These are phyloP conservation scores for Pedetes capensis DNA, from an alignment of 2,113 vertebrate genomes.

Conservation along the genomic window DNA sequence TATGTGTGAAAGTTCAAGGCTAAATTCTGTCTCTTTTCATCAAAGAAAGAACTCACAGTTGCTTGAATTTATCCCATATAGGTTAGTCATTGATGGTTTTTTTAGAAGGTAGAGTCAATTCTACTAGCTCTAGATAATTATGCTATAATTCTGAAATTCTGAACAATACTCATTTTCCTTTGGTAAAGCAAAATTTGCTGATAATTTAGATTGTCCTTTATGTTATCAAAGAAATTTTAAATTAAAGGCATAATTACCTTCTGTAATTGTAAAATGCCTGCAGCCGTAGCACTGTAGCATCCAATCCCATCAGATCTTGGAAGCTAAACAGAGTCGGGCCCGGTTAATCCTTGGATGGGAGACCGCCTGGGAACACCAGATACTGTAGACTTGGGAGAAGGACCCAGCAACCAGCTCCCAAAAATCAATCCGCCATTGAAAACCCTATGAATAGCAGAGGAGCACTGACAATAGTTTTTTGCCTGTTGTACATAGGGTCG, in stretches of 20 bases:
- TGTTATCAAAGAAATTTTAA: constrained; percentile 16
- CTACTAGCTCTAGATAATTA: background rate
- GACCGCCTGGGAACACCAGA: no score
- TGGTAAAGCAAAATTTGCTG: background rate
- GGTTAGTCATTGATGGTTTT: background rate
- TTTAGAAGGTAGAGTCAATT: background rate
- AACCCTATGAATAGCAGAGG: no score
- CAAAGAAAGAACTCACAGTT: background rate
- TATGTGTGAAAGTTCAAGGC: background rate
- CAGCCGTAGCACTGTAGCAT: no score
- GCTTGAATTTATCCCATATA: background rate
- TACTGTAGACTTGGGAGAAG: no score
- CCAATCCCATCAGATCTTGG: no score
- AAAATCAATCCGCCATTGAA: no score
- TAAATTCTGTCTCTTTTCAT: background rate
- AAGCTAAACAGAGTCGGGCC: no score
- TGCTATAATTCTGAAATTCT: constrained; percentile 11
- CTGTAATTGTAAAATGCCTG: no score
- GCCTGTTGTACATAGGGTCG: no score
- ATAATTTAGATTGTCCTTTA: constrained; percentile 1
- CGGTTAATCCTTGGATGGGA: no score
- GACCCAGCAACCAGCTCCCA: no score
- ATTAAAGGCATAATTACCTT: background rate
- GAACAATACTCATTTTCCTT: constrained; percentile 10
- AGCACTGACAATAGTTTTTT: no score